Evolutionary conservation across 1,140 invertebrate genomes (phyloP).

Genomic region (Colletes latitarsis): DNA sequence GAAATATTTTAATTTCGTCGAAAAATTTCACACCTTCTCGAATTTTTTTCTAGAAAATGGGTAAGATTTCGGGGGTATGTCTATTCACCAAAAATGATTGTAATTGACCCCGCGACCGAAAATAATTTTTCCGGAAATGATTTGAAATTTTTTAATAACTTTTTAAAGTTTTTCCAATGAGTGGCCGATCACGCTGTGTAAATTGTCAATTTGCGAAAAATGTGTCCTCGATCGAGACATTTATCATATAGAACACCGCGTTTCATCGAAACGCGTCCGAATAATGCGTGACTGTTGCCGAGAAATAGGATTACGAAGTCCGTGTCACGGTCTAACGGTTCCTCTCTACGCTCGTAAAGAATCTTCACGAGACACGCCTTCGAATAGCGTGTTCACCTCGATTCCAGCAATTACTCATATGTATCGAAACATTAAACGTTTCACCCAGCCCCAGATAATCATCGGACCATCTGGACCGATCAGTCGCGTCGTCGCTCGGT

Average conservation of each 20-base stretch:
- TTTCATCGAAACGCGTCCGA: slow-evolving; percentile 1
- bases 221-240: too few species aligned
- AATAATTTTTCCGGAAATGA: too few species aligned
- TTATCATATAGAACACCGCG: too few species aligned
- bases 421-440: not conserved
- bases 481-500: not conserved
- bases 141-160: too few species aligned
- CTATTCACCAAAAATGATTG: too few species aligned
- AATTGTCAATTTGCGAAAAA: slow-evolving; percentile 1
- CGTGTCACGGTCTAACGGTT: slow-evolving; percentile 41
- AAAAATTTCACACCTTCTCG: too few species aligned
- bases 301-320: not conserved
- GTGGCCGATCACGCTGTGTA: too few species aligned
- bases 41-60: too few species aligned
- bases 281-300: slow-evolving; percentile 19
- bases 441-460: not conserved
- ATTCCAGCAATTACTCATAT: not conserved
- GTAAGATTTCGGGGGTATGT: too few species aligned
- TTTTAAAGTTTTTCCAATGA: too few species aligned
- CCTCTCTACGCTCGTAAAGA: not conserved
- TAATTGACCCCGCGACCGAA: too few species aligned
- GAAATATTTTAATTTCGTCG: too few species aligned
- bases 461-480: not conserved
- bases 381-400: not conserved
- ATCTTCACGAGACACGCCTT: slow-evolving; percentile 22